These are phyloP conservation scores for Lycopodina hypogea DNA, from an alignment of 37 sponge, comb jelly and placozoan genomes.

Conservation along the genomic window DNA sequence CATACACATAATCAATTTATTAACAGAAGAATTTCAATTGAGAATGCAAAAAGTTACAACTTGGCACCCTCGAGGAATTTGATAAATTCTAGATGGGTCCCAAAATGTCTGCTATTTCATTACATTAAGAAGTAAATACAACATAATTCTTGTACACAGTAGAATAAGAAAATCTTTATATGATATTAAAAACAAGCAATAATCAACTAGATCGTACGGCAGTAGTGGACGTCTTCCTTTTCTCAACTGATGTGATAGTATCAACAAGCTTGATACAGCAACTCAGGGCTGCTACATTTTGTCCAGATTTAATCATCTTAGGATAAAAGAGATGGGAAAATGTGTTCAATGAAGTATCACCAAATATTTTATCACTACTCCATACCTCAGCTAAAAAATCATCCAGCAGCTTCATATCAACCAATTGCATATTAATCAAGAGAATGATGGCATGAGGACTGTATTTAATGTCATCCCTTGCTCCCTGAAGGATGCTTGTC, in stretches of 20 bases:
- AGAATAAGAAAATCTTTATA: not conserved
- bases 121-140: no score
- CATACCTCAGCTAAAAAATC: conserved; percentile 84
- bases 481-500: conserved; percentile 67
- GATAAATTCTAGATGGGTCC: no score
- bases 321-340: not conserved
- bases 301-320: conserved; percentile 74
- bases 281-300: conserved; percentile 76
- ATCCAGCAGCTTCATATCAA: conserved; percentile 90
- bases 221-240: conserved; percentile 79
- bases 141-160: no score
- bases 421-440: conserved; percentile 84
- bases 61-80: no score
- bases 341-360: not conserved
- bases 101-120: no score
- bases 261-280: conserved; percentile 82
- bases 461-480: conserved; percentile 93
- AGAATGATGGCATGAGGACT: conserved; percentile 91
- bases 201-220: no score
- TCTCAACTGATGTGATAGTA: conserved; percentile 74
- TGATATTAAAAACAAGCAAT: not conserved
- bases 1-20: not conserved
- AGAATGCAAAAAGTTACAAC: no score
- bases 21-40: no score
- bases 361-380: not conserved